Conservation (phyloP, 1,140 invertebrate species). For the Heliconius congener region DNA sequence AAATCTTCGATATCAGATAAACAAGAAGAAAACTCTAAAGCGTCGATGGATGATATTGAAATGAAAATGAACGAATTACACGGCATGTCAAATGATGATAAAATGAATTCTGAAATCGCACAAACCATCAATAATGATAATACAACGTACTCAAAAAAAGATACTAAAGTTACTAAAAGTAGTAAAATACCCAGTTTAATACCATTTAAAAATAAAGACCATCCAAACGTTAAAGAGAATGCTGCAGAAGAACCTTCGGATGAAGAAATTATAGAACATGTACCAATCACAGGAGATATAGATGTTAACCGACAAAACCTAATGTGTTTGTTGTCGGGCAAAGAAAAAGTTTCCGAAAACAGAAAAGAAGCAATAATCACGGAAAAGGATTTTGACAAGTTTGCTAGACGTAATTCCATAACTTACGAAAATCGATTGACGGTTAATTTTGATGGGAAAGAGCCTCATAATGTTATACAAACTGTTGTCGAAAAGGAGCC, state of each 20-base stretch:
- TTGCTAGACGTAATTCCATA: slow-evolving; percentile 73
- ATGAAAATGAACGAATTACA: slow-evolving; percentile 76
- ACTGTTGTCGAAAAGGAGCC: slow-evolving; percentile 61
- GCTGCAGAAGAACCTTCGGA: slow-evolving; percentile 57
- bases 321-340: slow-evolving; percentile 35
- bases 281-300: slow-evolving; percentile 69
- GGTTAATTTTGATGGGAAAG: slow-evolving; percentile 65
- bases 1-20: slow-evolving; percentile 37
- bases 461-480: slow-evolving; percentile 65
- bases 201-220: slow-evolving; percentile 51
- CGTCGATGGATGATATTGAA: slow-evolving; percentile 65
- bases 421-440: slow-evolving; percentile 71
- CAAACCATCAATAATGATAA: slow-evolving; percentile 42
- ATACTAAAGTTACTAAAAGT: slow-evolving; percentile 1
- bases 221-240: slow-evolving; percentile 49
- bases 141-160: background rate
- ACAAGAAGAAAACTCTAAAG: slow-evolving; percentile 40
- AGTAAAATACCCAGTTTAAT: slow-evolving; percentile 51
- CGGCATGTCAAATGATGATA: slow-evolving; percentile 59
- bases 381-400: slow-evolving; percentile 79
- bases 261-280: slow-evolving; percentile 72
- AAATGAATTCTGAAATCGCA: slow-evolving; percentile 53
- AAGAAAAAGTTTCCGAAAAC: slow-evolving; percentile 46
- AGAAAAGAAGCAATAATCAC: slow-evolving; percentile 68
- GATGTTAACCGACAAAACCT: slow-evolving; percentile 48